A percentile compares a stretch with the other conserved stretches of the same genome.
Evolutionary conservation across 2,888 invertebrate genomes (phyloP).

Genomic region (Pachycephus smyrnensis): DNA sequence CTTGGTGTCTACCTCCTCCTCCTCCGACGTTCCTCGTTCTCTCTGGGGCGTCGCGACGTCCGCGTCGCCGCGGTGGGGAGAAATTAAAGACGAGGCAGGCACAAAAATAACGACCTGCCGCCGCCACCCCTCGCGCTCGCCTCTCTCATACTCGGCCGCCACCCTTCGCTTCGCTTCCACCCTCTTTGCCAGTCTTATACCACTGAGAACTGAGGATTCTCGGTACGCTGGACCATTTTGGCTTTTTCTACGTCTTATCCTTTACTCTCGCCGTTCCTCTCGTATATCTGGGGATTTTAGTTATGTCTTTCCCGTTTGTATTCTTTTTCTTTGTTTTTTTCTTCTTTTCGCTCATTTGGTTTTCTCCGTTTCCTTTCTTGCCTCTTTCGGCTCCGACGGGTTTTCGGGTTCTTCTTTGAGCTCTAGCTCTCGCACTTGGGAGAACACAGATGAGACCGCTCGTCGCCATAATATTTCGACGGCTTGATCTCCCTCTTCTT

Average conservation of each 20-base stretch:
- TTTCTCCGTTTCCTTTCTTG: background rate
- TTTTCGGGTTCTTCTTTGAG: conserved; percentile 25
- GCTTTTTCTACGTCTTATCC: conserved; percentile 21
- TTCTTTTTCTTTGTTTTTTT: background rate
- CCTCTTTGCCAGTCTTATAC: conserved; percentile 23
- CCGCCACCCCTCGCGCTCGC: conserved; percentile 39
- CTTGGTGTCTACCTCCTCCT: background rate
- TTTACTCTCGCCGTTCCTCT: conserved; percentile 19
- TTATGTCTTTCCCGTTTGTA: conserved; percentile 7
- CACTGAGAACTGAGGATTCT: conserved; percentile 8
- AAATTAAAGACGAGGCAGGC: conserved; percentile 68
- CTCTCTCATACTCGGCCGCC: conserved; percentile 20
- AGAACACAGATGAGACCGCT: background rate
- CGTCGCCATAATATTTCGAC: background rate
- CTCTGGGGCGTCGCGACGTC: conserved; percentile 42
- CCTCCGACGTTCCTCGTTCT: background rate
- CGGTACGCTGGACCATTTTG: conserved; percentile 22
- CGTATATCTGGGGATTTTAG: conserved; percentile 16
- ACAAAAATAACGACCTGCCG: conserved; percentile 66
- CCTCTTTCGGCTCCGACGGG: conserved; percentile 18
- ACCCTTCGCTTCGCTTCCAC: conserved; percentile 19
- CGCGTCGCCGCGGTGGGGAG: conserved; percentile 51
- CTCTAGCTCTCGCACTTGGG: conserved; percentile 4
- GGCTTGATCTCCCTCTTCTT: conserved; percentile 15
- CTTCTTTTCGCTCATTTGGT: background rate